Evolutionary conservation across 2,797 vertebrate species (phyloP).

Genomic region (Lepus townsendii): DNA sequence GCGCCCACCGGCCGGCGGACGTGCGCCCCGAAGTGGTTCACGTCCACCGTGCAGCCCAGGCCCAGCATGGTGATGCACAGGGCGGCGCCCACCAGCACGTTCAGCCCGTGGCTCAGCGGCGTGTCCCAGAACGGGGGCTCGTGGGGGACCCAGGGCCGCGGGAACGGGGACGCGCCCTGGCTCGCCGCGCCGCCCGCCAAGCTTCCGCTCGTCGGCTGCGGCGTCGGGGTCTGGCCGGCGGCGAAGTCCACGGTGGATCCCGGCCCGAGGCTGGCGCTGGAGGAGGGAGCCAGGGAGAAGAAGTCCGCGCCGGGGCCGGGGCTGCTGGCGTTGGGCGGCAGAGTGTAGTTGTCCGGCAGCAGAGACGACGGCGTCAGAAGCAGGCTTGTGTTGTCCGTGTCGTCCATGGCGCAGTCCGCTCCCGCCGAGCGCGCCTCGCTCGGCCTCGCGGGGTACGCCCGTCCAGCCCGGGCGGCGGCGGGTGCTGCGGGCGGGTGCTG

Average conservation of each 20-base stretch:
- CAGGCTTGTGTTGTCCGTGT: constrained; percentile 55
- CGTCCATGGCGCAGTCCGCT: constrained; percentile 71
- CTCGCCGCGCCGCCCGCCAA: neutral
- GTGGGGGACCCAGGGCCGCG: constrained; percentile 85
- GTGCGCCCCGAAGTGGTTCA: constrained; percentile 94
- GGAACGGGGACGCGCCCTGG: constrained; percentile 82
- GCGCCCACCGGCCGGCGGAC: constrained; percentile 93
- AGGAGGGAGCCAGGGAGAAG: neutral
- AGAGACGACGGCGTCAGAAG: neutral
- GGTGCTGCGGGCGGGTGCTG: neutral
- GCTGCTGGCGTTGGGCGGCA: constrained; percentile 79
- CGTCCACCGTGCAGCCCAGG: constrained; percentile 97
- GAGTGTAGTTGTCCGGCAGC: constrained; percentile 74
- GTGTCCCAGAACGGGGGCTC: constrained; percentile 84
- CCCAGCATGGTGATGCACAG: constrained; percentile 98
- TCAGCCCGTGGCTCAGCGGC: constrained; percentile 94
- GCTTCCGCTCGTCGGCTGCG: constrained; percentile 42
- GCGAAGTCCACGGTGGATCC: neutral
- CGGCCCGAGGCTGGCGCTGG: constrained; percentile 26
- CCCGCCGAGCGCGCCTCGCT: constrained; percentile 83
- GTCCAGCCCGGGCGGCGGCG: constrained; percentile 79
- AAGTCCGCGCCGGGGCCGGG: constrained; percentile 57
- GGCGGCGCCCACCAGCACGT: constrained; percentile 95
- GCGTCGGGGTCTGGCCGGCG: neutral
- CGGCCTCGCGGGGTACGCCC: constrained; percentile 87